These are phyloP conservation scores for Papilio helenus DNA, from an alignment of 1,140 invertebrate genomes.

Conservation along the genomic window DNA sequence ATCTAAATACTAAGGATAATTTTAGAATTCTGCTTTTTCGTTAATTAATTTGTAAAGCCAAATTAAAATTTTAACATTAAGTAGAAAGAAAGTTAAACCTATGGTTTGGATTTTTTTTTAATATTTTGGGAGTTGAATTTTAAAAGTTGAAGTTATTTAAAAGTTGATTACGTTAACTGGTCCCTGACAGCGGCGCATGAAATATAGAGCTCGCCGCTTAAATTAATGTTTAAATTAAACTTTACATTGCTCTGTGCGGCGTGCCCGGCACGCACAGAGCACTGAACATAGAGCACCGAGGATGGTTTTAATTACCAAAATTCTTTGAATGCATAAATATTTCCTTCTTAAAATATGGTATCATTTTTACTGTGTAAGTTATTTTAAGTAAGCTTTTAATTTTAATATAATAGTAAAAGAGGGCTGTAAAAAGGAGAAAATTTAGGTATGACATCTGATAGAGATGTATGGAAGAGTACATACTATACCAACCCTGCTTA, in stretches of 20 bases:
- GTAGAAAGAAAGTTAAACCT: neutral
- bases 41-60: too few species aligned
- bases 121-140: neutral
- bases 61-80: too few species aligned
- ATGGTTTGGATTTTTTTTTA: neutral
- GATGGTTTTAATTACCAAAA: neutral
- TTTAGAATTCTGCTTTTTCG: too few species aligned
- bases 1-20: too few species aligned
- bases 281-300: neutral
- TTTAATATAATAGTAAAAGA: too few species aligned
- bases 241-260: neutral
- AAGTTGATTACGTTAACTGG: conserved; percentile 25
- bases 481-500: too few species aligned
- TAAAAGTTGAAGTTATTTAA: conserved; percentile 13
- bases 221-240: conserved; percentile 26
- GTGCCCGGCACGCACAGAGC: neutral
- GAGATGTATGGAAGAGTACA: too few species aligned
- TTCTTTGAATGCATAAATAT: neutral
- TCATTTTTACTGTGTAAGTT: neutral
- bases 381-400: too few species aligned
- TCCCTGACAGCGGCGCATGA: neutral
- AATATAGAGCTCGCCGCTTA: conserved; percentile 14
- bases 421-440: too few species aligned
- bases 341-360: neutral
- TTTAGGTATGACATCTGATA: too few species aligned